These are phyloP conservation scores for Phallusia fumigata DNA, from an alignment of 23 tunicate species.

Conservation along the genomic window DNA sequence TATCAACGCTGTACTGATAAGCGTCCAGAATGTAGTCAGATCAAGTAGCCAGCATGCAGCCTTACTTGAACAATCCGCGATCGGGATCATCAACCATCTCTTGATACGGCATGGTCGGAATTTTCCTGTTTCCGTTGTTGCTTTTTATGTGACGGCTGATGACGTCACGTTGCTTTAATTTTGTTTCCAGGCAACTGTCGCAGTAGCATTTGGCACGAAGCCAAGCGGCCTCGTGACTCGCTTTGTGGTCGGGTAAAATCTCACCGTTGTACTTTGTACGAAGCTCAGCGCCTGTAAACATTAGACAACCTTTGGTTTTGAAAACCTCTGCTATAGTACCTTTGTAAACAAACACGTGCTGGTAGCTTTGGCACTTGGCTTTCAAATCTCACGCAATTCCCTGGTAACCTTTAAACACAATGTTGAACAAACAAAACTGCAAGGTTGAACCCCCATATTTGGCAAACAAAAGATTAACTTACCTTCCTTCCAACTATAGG, in stretches of 20 bases:
- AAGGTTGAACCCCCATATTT: no score
- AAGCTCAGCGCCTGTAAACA: background rate
- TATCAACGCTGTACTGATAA: no score
- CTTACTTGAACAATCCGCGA: conserved; percentile 12
- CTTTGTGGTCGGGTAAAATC: conserved; percentile 23
- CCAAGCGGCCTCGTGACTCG: conserved; percentile 32
- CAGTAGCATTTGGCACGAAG: conserved; percentile 44
- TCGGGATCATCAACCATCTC: conserved; percentile 1
- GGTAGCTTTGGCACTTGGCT: no score
- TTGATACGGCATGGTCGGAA: background rate
- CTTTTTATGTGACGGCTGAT: background rate
- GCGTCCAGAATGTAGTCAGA: no score
- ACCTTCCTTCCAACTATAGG: background rate
- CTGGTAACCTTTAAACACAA: no score
- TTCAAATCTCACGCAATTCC: no score
- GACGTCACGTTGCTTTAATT: conserved; percentile 25
- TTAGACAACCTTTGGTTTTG: no score
- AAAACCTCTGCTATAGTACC: no score
- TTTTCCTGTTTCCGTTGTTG: background rate
- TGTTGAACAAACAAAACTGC: no score
- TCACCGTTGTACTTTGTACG: background rate
- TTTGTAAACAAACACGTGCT: no score
- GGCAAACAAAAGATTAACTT: background rate
- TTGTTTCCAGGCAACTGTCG: conserved; percentile 19
- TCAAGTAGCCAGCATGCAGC: background rate